Evolutionary conservation across 92 coral and sea anemone species (phyloP).

Genomic region (Pocillopora grandis): DNA sequence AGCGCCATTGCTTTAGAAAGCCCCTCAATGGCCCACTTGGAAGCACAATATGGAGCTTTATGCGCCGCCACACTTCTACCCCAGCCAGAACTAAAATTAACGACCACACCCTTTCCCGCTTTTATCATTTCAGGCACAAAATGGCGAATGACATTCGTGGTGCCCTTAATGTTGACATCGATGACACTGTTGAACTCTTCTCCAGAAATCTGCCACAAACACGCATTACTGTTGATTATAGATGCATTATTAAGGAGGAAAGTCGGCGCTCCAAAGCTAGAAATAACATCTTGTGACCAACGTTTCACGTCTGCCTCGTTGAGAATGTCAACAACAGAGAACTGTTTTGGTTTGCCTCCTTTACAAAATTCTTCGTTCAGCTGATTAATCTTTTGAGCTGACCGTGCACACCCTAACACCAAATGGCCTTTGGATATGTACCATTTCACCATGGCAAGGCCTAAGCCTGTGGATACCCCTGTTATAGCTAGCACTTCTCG

Average conservation of each 20-base stretch:
- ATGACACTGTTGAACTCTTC: slow-evolving; percentile 73
- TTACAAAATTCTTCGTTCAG: slow-evolving; percentile 54
- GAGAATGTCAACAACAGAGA: slow-evolving; percentile 64
- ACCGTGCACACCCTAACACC: slow-evolving; percentile 73
- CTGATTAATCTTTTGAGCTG: slow-evolving; percentile 52
- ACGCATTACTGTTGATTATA: slow-evolving; percentile 35
- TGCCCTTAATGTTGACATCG: slow-evolving; percentile 80
- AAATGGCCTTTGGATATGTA: slow-evolving; percentile 60
- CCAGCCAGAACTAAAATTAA: slow-evolving; percentile 81
- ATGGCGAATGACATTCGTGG: slow-evolving; percentile 74
- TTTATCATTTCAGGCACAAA: slow-evolving; percentile 80
- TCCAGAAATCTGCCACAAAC: slow-evolving; percentile 66
- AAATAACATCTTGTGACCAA: slow-evolving; percentile 59
- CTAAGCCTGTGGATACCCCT: slow-evolving; percentile 73
- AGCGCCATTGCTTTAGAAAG: slow-evolving; percentile 82
- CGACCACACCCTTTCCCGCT: slow-evolving; percentile 64
- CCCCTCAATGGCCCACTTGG: slow-evolving; percentile 83
- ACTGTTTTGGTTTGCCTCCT: slow-evolving; percentile 52
- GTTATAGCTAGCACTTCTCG: slow-evolving; percentile 59
- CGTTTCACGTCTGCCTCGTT: slow-evolving; percentile 43
- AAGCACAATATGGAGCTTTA: slow-evolving; percentile 80
- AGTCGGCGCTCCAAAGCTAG: slow-evolving; percentile 72
- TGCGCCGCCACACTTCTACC: slow-evolving; percentile 70
- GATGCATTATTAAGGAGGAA: slow-evolving; percentile 78
- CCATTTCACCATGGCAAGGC: slow-evolving; percentile 77